Percentiles rank a stretch among this genome's conserved stretches.
Evolutionary conservation across 2,113 vertebrate species (phyloP).

Genomic region (Collichthys lucidus): DNA sequence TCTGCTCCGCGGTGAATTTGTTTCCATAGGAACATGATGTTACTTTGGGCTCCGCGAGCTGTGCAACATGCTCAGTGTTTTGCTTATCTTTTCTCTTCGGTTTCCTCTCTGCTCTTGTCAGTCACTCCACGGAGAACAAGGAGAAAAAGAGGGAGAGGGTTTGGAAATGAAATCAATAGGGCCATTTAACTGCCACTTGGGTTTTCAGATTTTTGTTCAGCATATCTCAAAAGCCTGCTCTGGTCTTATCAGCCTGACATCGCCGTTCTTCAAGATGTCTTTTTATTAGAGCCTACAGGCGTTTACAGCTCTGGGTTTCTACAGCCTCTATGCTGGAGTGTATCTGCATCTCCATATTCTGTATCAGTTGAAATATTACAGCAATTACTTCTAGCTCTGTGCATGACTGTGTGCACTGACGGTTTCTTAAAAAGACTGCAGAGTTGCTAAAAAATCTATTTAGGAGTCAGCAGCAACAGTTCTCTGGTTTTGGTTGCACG

Average conservation of each 20-base stretch:
- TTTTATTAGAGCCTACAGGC: slow-evolving; percentile 50
- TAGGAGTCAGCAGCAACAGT: slow-evolving; percentile 61
- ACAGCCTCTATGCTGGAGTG: slow-evolving; percentile 7
- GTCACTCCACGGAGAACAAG: slow-evolving; percentile 38
- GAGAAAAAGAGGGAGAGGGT: neutral
- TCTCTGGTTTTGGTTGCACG: slow-evolving; percentile 47
- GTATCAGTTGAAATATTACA: slow-evolving; percentile 62
- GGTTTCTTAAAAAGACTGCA: slow-evolving; percentile 36
- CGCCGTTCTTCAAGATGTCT: slow-evolving; percentile 40
- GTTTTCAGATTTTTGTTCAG: slow-evolving; percentile 43
- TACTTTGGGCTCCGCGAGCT: slow-evolving; percentile 59
- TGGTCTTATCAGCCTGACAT: slow-evolving; percentile 50
- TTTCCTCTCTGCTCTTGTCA: slow-evolving; percentile 48
- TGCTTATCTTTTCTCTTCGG: slow-evolving; percentile 56
- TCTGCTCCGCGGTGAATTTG: slow-evolving; percentile 62
- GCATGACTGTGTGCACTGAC: slow-evolving; percentile 9
- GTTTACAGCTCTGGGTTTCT: slow-evolving; percentile 45
- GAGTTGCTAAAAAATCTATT: slow-evolving; percentile 52
- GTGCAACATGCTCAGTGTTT: slow-evolving; percentile 38
- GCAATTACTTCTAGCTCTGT: slow-evolving; percentile 53
- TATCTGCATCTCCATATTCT: slow-evolving; percentile 44
- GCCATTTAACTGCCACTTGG: slow-evolving; percentile 59
- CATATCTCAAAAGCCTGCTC: slow-evolving; percentile 21
- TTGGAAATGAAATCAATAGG: slow-evolving; percentile 62
- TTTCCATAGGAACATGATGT: slow-evolving; percentile 82